phyloP scores from a whole-genome alignment of 2,797 vertebrate species.

The Acridotheres tristis region DNA sequence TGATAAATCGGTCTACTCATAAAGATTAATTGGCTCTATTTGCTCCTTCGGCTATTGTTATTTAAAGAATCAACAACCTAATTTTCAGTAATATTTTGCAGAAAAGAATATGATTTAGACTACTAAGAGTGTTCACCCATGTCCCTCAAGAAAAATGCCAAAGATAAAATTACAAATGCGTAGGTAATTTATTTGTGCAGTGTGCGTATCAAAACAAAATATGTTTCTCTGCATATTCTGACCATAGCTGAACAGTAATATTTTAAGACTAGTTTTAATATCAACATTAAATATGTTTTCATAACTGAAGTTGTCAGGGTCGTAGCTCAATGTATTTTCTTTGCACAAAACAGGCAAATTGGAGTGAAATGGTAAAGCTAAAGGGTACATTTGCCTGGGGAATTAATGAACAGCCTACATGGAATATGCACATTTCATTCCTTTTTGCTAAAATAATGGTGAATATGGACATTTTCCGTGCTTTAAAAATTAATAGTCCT shows the following conservation, averaged over 20 bases:
- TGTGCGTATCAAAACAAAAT: conserved; percentile 16
- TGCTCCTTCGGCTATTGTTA: conserved; percentile 40
- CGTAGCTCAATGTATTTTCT: neutral
- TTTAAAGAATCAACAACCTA: conserved; percentile 60
- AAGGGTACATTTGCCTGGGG: neutral
- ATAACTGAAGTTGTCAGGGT: neutral
- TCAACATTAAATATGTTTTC: conserved; percentile 27
- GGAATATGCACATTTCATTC: neutral
- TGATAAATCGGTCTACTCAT: conserved; percentile 36
- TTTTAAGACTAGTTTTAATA: neutral
- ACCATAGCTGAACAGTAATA: neutral
- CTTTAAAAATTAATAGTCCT: conserved; percentile 9
- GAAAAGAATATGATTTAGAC: conserved; percentile 8
- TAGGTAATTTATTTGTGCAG: conserved; percentile 28
- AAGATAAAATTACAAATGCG: conserved; percentile 9
- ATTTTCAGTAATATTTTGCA: conserved; percentile 42
- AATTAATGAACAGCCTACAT: neutral
- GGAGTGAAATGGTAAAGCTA: neutral
- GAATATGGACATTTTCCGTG: neutral
- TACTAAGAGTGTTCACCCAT: neutral
- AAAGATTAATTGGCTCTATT: conserved; percentile 53
- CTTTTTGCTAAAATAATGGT: neutral
- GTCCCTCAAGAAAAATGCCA: neutral
- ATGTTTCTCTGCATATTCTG: neutral
- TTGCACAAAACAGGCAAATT: neutral